Base-by-base conservation (phyloP, 2,797 vertebrate species). In the Choloepus didactylus region DNA sequence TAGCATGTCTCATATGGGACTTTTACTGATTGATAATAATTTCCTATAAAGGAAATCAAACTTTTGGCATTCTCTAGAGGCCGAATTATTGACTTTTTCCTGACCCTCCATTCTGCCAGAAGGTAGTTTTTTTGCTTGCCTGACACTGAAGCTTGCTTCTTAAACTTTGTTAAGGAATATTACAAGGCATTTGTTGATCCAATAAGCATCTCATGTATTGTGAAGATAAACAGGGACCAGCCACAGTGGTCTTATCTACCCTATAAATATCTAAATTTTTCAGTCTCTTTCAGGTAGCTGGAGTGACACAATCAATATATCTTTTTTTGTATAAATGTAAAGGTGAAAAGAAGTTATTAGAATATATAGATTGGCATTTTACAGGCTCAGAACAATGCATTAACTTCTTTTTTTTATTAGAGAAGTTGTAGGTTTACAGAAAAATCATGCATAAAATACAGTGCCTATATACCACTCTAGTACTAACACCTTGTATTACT, bases 41-140 rank as follows among this genome's bases (percentile, higher is more conserved):
- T 94, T 95, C 8, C 6, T 85, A 1, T 11, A 94, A 86, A 77
- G 67, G 38, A 93, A 95, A 82, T 59, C n/a, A 8, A 88, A 41
- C 18, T 81, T 91, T 70, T 60, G 60, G 9, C 27, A 16, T 44
- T 69, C 4, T 88, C 82, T 70, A 21, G 77, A 82, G 73, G 29
- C 4, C 35, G 60, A 87, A 46, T n/a, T 80, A 3, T 19, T 77
- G 41, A 6, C 90, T 89, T 94, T 9, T 80, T 87, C 87, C 49
- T 44, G 38, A 1, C 5, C 81, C 73, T 89, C 0, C 8, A 49
- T 27, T 87, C 54, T 29, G 1, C 19, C 77, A 72, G 41, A 14
- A 21, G 59, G 14, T 77, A 46, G 0, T 15, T 51, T 46, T 2
- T 3, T 91, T 92, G 56, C 27, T 16, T 51, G 35, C 10, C 62